Conservation (phyloP, 2,888 invertebrate species). For the Iselma pallidipennis region DNA sequence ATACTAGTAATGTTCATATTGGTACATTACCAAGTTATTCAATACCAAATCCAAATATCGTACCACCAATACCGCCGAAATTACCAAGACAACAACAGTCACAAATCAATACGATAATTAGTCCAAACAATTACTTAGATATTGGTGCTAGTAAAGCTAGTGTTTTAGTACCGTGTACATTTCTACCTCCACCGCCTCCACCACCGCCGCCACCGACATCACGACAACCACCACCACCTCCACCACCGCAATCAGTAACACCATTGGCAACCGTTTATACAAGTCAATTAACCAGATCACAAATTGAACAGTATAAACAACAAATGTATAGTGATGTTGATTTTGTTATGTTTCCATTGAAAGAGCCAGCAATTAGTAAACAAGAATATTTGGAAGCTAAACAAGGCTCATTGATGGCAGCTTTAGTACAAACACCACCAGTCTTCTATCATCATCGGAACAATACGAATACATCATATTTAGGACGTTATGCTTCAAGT, state of each 20-base stretch:
- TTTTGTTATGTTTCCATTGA: slow-evolving; percentile 88
- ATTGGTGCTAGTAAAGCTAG: slow-evolving; percentile 62
- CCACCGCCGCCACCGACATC: slow-evolving; percentile 64
- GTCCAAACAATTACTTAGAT: slow-evolving; percentile 66
- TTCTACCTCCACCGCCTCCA: slow-evolving; percentile 67
- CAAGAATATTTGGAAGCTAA: slow-evolving; percentile 91
- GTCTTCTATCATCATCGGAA: slow-evolving; percentile 63
- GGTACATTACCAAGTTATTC: slow-evolving; percentile 65
- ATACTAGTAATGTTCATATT: slow-evolving; percentile 69
- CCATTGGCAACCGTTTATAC: slow-evolving; percentile 74
- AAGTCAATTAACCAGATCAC: slow-evolving; percentile 71
- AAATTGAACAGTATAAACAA: slow-evolving; percentile 85
- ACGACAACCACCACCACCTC: slow-evolving; percentile 55
- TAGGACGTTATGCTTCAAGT: slow-evolving; percentile 78
- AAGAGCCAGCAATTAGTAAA: slow-evolving; percentile 86
- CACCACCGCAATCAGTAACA: slow-evolving; percentile 66
- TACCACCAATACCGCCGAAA: slow-evolving; percentile 55
- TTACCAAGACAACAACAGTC: slow-evolving; percentile 58
- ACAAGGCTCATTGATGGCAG: slow-evolving; percentile 73
- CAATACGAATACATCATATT: slow-evolving; percentile 75
- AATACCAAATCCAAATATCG: slow-evolving; percentile 49
- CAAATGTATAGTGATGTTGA: slow-evolving; percentile 90
- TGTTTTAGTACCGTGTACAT: slow-evolving; percentile 57
- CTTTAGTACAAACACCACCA: slow-evolving; percentile 68
- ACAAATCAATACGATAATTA: slow-evolving; percentile 57